Percentiles rank a stretch among this genome's conserved stretches.
phyloP scores from a whole-genome alignment of 2,113 vertebrate species.

The Muntiacus muntjak region DNA sequence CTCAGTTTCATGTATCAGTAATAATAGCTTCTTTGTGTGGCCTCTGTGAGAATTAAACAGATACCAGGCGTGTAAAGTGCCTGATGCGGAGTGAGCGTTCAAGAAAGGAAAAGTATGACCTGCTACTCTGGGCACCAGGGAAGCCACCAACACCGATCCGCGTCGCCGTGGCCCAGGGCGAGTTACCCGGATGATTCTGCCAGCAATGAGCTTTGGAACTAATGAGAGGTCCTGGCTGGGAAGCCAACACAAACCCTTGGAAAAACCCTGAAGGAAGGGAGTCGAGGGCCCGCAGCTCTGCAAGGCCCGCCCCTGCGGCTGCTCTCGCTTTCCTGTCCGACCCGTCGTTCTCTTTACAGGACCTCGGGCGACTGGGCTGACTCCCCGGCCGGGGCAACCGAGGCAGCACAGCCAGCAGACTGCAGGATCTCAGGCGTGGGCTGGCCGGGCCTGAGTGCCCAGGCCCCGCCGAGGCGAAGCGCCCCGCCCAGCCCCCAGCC shows the following conservation, averaged over 20 bases:
- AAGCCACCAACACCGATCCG: background rate
- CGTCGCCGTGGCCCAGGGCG: background rate
- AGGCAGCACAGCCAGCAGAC: background rate
- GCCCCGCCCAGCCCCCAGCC: background rate
- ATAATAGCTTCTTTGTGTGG: background rate
- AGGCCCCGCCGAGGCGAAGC: background rate
- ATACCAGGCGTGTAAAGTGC: background rate
- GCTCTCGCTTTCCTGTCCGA: background rate
- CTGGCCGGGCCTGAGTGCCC: accelerated
- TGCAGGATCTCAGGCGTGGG: background rate
- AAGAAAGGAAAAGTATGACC: background rate
- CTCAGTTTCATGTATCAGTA: background rate
- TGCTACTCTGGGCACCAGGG: background rate
- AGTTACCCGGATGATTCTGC: background rate
- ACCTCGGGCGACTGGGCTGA: accelerated
- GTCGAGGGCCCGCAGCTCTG: background rate
- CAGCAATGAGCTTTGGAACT: background rate
- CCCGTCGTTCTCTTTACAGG: accelerated
- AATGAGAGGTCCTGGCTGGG: background rate
- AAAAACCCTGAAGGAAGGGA: background rate
- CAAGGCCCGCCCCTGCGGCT: accelerated
- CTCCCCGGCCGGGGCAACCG: accelerated
- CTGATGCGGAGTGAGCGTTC: background rate
- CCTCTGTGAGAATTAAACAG: background rate
- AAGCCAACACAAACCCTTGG: accelerated